These are phyloP conservation scores for Tholera decimalis DNA, from an alignment of 2,888 invertebrate species.

Conservation along the genomic window DNA sequence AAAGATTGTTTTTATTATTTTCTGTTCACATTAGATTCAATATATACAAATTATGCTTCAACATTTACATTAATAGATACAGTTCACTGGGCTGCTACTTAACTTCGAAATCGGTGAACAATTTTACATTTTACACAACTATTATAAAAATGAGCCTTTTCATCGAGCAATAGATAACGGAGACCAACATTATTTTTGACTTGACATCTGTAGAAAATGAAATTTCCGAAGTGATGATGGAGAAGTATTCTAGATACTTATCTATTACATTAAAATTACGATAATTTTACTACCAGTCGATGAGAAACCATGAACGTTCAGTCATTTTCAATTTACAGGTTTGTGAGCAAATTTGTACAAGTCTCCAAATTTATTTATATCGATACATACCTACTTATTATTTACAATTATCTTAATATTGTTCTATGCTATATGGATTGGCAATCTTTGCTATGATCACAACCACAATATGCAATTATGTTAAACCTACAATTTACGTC, in stretches of 20 bases:
- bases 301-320: conserved; percentile 87
- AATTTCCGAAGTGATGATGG: conserved; percentile 21
- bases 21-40: conserved; percentile 89
- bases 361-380: conserved; percentile 88
- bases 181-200: conserved; percentile 51
- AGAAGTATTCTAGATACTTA: conserved; percentile 58
- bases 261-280: conserved; percentile 62
- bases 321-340: conserved; percentile 89
- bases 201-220: conserved; percentile 39
- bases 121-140: conserved; percentile 81
- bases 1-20: conserved; percentile 86
- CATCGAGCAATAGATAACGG: conserved; percentile 74
- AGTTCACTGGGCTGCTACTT: conserved; percentile 81
- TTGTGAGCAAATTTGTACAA: conserved; percentile 91
- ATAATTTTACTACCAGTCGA: conserved; percentile 87
- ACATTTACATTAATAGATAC: conserved; percentile 89
- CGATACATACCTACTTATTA: conserved; percentile 82
- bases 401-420: conserved; percentile 79
- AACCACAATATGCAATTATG: conserved; percentile 89
- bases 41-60: conserved; percentile 90
- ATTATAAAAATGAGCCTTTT: conserved; percentile 82
- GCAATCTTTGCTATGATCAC: conserved; percentile 90
- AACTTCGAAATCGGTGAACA: conserved; percentile 77
- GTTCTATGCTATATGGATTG: conserved; percentile 85
- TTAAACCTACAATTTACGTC: conserved; percentile 68